These are phyloP conservation scores for Mirounga angustirostris DNA, from an alignment of 2,113 vertebrate species.

Conservation along the genomic window DNA sequence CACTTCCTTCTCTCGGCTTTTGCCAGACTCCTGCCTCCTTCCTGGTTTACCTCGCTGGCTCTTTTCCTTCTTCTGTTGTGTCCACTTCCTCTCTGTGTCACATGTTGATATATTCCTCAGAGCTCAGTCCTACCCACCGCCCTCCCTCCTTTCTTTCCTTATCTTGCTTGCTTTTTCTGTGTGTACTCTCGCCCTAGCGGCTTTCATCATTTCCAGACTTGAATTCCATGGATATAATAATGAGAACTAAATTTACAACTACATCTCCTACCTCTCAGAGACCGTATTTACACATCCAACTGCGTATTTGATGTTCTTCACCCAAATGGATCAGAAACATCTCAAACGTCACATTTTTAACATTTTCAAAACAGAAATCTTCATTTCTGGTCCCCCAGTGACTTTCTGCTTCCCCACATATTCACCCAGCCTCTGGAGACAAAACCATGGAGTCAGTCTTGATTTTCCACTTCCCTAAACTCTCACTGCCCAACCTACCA, in stretches of 20 bases:
- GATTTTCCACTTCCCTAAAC: not conserved
- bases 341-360: conserved; percentile 3
- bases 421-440: not conserved
- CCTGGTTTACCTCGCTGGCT: not conserved
- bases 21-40: not conserved
- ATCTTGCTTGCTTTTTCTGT: not conserved
- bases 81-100: not conserved
- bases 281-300: not conserved
- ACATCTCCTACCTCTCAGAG: conserved; percentile 12
- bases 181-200: not conserved
- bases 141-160: not conserved
- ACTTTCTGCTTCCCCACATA: not conserved
- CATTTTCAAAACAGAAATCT: not conserved
- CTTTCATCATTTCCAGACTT: not conserved
- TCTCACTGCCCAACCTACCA: not conserved
- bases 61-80: not conserved
- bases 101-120: not conserved
- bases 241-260: conserved; percentile 10
- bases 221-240: not conserved
- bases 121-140: not conserved
- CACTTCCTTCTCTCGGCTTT: not conserved
- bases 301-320: not conserved
- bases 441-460: not conserved
- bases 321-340: not conserved
- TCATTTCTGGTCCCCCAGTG: not conserved